These are phyloP conservation scores for Hyposoter dolosus DNA, from an alignment of 2,888 invertebrate genomes.

Conservation along the genomic window DNA sequence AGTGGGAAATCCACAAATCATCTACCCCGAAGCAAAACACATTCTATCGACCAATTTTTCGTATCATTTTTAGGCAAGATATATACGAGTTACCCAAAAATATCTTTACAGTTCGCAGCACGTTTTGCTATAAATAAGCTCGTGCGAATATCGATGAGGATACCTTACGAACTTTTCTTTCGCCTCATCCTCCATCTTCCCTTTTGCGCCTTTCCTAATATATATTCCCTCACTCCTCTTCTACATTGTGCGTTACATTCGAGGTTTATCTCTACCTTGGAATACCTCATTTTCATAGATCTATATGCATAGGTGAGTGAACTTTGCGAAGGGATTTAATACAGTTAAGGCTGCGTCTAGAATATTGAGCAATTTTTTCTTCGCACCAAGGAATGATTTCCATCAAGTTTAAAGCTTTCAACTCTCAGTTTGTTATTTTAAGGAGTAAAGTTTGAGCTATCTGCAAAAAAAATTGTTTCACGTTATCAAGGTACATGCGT, in stretches of 20 bases:
- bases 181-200: neutral
- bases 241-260: conserved; percentile 18
- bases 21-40: conserved; percentile 2
- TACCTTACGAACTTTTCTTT: conserved; percentile 30
- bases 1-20: conserved; percentile 23
- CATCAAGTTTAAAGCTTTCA: neutral
- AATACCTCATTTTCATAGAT: conserved; percentile 21
- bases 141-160: conserved; percentile 46
- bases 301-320: conserved; percentile 3
- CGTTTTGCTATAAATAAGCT: conserved; percentile 54
- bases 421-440: neutral
- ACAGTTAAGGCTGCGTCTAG: conserved; percentile 19
- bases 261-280: conserved; percentile 15
- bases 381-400: neutral
- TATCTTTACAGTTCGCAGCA: conserved; percentile 40
- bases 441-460: neutral
- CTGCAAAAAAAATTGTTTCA: neutral
- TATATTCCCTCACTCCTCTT: neutral
- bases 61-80: conserved; percentile 11
- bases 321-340: neutral
- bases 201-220: neutral
- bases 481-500: neutral
- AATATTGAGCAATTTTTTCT: neutral
- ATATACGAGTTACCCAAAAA: conserved; percentile 18
- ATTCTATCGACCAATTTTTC: conserved; percentile 27